Conservation (phyloP, 1,140 invertebrate species). For the Brachionus asplanchnoidis region DNA sequence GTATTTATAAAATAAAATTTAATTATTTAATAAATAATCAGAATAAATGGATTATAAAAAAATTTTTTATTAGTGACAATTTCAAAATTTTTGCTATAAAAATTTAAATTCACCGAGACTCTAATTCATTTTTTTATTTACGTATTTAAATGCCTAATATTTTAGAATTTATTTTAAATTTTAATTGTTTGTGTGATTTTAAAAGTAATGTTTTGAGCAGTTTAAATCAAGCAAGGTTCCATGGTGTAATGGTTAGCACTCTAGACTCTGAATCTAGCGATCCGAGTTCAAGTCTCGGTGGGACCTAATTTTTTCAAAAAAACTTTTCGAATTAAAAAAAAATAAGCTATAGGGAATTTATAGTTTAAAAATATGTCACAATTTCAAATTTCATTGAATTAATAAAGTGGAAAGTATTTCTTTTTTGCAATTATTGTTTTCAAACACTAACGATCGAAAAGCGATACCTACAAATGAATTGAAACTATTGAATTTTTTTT, state of each 20-base stretch:
- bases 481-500: not conserved
- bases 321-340: not conserved
- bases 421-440: not conserved
- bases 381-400: not conserved
- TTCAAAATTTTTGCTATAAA: not conserved
- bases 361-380: not conserved
- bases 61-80: not conserved
- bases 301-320: conserved; percentile 15
- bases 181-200: not conserved
- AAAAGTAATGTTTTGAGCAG: not conserved
- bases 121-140: too few species aligned
- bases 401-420: not conserved
- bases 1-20: not conserved
- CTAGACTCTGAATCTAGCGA: conserved; percentile 43
- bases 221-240: conserved; percentile 17
- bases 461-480: not conserved
- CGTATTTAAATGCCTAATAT: too few species aligned
- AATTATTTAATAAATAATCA: not conserved
- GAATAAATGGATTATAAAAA: not conserved
- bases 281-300: conserved; percentile 43
- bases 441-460: not conserved
- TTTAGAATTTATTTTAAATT: not conserved
- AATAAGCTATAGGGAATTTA: not conserved
- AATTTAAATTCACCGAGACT: not conserved
- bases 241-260: conserved; percentile 43